A percentile compares a stretch with the other conserved stretches of the same genome.
These are phyloP conservation scores for Nomada ruficornis DNA, from an alignment of 2,888 invertebrate species.

Conservation along the genomic window DNA sequence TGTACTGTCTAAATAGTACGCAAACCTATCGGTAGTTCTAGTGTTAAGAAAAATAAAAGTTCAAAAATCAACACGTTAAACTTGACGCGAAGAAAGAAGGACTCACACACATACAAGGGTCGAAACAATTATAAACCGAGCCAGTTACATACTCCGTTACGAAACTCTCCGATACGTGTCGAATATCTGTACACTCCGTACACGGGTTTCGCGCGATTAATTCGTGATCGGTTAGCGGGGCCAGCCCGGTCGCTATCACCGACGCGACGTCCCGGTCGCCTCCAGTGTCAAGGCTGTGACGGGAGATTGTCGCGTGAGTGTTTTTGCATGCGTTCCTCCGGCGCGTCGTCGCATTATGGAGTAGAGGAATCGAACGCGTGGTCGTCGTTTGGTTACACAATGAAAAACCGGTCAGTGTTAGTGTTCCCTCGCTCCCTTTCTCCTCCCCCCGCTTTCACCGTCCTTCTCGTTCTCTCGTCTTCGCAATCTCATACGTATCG, in stretches of 20 bases:
- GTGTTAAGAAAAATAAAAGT: too few species aligned
- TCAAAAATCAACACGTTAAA: too few species aligned
- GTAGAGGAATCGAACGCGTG: conserved; percentile 37
- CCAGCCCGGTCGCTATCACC: background rate
- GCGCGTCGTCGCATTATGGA: background rate
- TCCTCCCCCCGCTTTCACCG: conserved; percentile 28
- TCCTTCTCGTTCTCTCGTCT: background rate
- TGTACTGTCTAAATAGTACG: too few species aligned
- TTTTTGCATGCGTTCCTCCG: conserved; percentile 16
- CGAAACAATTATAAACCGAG: too few species aligned
- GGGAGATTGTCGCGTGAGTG: conserved; percentile 20
- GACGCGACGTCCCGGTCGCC: background rate
- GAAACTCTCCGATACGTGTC: too few species aligned
- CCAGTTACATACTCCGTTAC: too few species aligned
- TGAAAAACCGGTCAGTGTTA: conserved; percentile 64
- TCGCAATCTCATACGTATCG: background rate
- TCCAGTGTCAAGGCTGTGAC: conserved; percentile 44
- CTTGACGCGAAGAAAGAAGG: too few species aligned
- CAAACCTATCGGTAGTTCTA: too few species aligned
- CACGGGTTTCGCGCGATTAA: background rate
- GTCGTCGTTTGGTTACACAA: conserved; percentile 43
- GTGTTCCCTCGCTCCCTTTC: conserved; percentile 29
- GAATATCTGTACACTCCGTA: too few species aligned
- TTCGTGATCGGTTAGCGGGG: background rate
- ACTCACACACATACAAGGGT: too few species aligned